Base-by-base conservation (phyloP, 2,888 invertebrate genomes). In the Nemotelus nigrinus region DNA sequence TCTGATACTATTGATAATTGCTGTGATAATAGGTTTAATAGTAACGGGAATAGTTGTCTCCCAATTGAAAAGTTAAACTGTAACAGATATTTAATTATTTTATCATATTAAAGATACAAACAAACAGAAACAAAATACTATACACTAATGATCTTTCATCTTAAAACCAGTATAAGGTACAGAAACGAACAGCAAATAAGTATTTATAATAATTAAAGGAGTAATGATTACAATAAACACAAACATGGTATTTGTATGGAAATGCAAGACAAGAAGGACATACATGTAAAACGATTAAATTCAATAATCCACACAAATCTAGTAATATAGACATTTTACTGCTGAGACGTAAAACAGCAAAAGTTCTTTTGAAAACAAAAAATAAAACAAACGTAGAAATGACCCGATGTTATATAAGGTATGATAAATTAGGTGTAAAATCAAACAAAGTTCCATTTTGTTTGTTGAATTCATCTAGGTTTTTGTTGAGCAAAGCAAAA, bases 41-140 rank as follows among this genome's bases (percentile, higher is more conserved):
- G 88, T 95, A 83, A 89, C 93, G 78, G 91, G 91, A 71, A 90
- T 94, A 88, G 88, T 93, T 81, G 89, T 93, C 79, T 89, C 88
- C 80, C 88, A 90, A 41, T 88, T 91, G 80, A 87, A 83, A 82
- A 89, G 87, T 86, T 90, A 90, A 87, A 68, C 63, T 41, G 58
- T 70, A 70, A 68, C 55, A 70, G 41, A 53, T 70, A 70, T 70
- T 70, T 70, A 70, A 70, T 70, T 70, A 70, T 70, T 70, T 70
- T 70, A 70, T 70, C 55, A 70, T 70, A 70, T 53, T 50, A 70
- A 70, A 70, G 53, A 70, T 55, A 70, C 41, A 55, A 70, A 53
- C 53, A 70, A 53, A 70, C 10, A 55, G 10, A 53, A 63, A 63
- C 25, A 63, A 45, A 65, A 47, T 70, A 70, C 70, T 55, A 55